phyloP scores from a whole-genome alignment of 2,113 vertebrate genomes.

The Trachemys scripta region DNA sequence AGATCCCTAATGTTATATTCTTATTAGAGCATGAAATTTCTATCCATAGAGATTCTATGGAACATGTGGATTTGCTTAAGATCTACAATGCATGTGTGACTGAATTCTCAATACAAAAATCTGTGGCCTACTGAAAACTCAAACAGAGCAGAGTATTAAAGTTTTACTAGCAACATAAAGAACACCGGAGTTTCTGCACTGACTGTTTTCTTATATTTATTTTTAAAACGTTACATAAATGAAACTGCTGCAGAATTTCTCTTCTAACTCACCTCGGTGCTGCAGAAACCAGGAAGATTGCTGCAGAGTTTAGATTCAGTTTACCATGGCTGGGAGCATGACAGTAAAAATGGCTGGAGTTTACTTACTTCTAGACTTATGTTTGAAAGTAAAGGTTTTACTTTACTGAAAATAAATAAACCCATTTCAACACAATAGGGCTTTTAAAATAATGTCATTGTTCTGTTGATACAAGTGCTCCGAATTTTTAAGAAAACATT shows the following conservation, averaged over 20 bases:
- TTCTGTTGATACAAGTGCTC: not conserved
- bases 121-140: not conserved
- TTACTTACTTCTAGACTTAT: not conserved
- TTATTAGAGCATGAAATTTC: too few species aligned
- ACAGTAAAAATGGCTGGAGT: not conserved
- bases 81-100: accelerated
- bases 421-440: not conserved
- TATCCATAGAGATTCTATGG: too few species aligned
- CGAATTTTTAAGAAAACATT: too few species aligned
- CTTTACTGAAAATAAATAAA: not conserved
- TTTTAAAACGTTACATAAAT: not conserved
- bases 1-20: too few species aligned
- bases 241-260: not conserved
- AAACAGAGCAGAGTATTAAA: not conserved
- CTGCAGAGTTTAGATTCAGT: too few species aligned
- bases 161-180: not conserved
- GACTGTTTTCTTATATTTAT: not conserved
- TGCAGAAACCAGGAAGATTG: not conserved
- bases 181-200: not conserved
- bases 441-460: not conserved
- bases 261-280: not conserved
- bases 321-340: too few species aligned
- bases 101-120: not conserved
- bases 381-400: not conserved
- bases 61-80: too few species aligned